phyloP scores from a whole-genome alignment of 1,140 invertebrate genomes.

The Hyles vespertilio region DNA sequence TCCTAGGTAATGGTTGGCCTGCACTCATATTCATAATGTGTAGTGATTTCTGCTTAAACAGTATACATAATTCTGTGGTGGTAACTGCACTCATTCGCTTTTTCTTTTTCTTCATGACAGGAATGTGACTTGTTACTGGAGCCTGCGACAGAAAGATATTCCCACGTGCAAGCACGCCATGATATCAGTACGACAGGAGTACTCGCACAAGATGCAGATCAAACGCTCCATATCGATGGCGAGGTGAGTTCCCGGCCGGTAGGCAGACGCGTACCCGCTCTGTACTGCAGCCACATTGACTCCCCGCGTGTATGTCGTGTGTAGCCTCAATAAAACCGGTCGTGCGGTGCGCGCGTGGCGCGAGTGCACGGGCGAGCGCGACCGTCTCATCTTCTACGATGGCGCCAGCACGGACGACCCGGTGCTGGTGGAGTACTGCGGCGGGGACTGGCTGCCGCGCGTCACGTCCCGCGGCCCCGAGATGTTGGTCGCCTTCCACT shows the following conservation, averaged over 20 bases:
- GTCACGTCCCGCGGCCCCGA: conserved; percentile 85
- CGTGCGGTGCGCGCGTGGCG: conserved; percentile 85
- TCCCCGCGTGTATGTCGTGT: background rate
- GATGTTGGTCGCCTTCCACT: conserved; percentile 91
- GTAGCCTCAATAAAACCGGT: conserved; percentile 80
- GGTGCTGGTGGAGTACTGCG: conserved; percentile 90
- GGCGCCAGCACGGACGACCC: conserved; percentile 87
- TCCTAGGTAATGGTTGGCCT: conserved; percentile 70
- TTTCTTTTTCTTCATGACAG: conserved; percentile 20
- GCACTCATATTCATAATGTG: background rate
- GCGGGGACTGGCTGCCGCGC: conserved; percentile 86
- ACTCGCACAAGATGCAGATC: conserved; percentile 83
- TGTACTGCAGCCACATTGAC: background rate
- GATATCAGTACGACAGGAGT: conserved; percentile 86
- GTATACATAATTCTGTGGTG: no score
- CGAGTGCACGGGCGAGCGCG: conserved; percentile 87
- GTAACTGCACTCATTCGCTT: no score
- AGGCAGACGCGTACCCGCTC: background rate
- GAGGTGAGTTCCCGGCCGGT: conserved; percentile 40
- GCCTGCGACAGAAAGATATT: conserved; percentile 86
- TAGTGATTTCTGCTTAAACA: background rate
- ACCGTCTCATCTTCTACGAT: conserved; percentile 91
- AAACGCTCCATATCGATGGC: conserved; percentile 80
- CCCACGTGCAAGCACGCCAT: conserved; percentile 92
- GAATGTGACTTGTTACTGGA: conserved; percentile 89